These are phyloP conservation scores for Phyto melanocephala DNA, from an alignment of 2,888 invertebrate species.

Conservation along the genomic window DNA sequence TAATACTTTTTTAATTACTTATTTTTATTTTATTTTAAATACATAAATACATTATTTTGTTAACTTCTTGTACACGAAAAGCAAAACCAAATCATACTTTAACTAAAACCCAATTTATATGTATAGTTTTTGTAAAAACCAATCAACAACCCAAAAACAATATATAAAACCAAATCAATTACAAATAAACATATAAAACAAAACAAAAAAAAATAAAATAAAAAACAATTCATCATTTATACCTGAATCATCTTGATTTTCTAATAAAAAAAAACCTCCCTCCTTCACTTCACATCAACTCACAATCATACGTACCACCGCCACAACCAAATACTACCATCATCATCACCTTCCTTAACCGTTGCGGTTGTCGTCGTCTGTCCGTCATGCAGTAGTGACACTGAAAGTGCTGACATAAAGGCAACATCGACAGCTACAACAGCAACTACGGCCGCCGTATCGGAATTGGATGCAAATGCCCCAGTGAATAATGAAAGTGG, in stretches of 20 bases:
- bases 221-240: constrained; percentile 45
- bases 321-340: constrained; percentile 13
- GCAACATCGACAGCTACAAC: constrained; percentile 75
- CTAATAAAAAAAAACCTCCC: constrained; percentile 39
- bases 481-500: constrained; percentile 79
- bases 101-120: constrained; percentile 39
- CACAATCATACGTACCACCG: constrained; percentile 39
- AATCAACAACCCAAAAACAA: background rate
- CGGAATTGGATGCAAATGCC: constrained; percentile 71
- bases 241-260: constrained; percentile 56
- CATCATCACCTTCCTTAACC: constrained; percentile 1
- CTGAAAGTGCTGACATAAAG: constrained; percentile 83
- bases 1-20: constrained; percentile 26
- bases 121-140: constrained; percentile 29
- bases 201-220: background rate
- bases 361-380: constrained; percentile 2
- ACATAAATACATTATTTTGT: background rate
- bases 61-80: constrained; percentile 25
- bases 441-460: constrained; percentile 71
- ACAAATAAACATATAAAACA: constrained; percentile 33
- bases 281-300: constrained; percentile 44
- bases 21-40: constrained; percentile 12
- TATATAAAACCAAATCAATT: background rate
- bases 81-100: constrained; percentile 10
- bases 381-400: constrained; percentile 81